These are phyloP conservation scores for Platygyra sinensis DNA, from an alignment of 64 coral and sea anemone genomes.

Conservation along the genomic window DNA sequence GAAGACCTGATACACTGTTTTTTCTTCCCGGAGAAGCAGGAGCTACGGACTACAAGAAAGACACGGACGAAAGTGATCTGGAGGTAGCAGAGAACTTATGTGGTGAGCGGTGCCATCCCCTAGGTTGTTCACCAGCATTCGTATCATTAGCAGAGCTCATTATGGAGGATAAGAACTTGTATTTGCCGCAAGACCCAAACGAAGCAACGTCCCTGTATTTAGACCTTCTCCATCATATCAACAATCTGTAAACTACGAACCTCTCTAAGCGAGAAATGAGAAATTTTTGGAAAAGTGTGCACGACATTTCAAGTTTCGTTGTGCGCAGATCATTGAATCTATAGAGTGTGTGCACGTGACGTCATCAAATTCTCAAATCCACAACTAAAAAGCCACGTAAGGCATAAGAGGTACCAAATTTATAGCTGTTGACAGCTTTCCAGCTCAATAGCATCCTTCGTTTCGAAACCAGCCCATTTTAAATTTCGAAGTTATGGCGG, in stretches of 20 bases:
- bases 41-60: constrained; percentile 6
- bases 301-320: too few species aligned
- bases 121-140: constrained; percentile 16
- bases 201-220: background rate
- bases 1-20: background rate
- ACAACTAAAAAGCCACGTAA: too few species aligned
- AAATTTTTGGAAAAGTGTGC: too few species aligned
- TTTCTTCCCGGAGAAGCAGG: constrained; percentile 28
- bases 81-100: constrained; percentile 11
- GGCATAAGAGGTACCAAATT: too few species aligned
- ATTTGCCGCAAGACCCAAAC: background rate
- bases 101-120: background rate
- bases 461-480: too few species aligned
- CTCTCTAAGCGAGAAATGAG: too few species aligned
- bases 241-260: background rate
- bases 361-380: too few species aligned
- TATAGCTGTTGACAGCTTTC: too few species aligned
- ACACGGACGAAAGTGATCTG: background rate
- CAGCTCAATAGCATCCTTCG: too few species aligned
- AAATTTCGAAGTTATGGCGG: too few species aligned
- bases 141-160: constrained; percentile 4
- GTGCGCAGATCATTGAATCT: too few species aligned
- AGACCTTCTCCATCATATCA: background rate
- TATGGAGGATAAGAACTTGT: constrained; percentile 12
- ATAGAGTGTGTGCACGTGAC: too few species aligned